A percentile compares a stretch with the other conserved stretches of the same genome.
These are phyloP conservation scores for Sepioteuthis lessoniana DNA, from an alignment of 2,888 invertebrate genomes.

Conservation along the genomic window DNA sequence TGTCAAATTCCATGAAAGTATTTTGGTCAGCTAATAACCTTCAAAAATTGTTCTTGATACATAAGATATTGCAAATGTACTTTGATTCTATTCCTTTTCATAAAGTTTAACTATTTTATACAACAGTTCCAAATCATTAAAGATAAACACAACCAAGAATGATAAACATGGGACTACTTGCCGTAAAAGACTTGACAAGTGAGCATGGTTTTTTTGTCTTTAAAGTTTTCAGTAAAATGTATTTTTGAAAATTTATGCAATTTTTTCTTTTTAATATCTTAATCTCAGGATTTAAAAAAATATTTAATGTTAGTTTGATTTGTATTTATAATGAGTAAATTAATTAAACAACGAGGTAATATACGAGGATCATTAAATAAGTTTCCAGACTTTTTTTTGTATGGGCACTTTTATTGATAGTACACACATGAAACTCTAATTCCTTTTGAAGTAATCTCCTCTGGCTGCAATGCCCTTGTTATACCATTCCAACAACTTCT, in stretches of 20 bases:
- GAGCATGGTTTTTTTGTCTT: neutral
- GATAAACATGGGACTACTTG: constrained; percentile 41
- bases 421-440: too few relatives aligned
- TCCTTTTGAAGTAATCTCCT: too few relatives aligned
- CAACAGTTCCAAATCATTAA: neutral
- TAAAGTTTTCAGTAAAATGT: neutral
- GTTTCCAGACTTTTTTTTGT: too few relatives aligned
- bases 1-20: too few relatives aligned
- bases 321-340: too few relatives aligned
- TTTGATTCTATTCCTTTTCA: neutral
- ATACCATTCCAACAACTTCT: too few relatives aligned
- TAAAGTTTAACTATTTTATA: neutral
- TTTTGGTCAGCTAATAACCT: too few relatives aligned
- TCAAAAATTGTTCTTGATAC: too few relatives aligned
- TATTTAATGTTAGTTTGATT: neutral
- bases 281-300: neutral
- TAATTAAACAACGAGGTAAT: too few relatives aligned
- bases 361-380: too few relatives aligned
- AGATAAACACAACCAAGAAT: neutral
- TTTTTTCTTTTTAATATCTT: neutral
- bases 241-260: neutral
- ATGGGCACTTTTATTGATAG: too few relatives aligned
- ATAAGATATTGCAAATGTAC: neutral
- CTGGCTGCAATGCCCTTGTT: too few relatives aligned
- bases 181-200: constrained; percentile 43